Evolutionary conservation across 2,797 vertebrate species (phyloP).

Genomic region (Muscicapa comitata): DNA sequence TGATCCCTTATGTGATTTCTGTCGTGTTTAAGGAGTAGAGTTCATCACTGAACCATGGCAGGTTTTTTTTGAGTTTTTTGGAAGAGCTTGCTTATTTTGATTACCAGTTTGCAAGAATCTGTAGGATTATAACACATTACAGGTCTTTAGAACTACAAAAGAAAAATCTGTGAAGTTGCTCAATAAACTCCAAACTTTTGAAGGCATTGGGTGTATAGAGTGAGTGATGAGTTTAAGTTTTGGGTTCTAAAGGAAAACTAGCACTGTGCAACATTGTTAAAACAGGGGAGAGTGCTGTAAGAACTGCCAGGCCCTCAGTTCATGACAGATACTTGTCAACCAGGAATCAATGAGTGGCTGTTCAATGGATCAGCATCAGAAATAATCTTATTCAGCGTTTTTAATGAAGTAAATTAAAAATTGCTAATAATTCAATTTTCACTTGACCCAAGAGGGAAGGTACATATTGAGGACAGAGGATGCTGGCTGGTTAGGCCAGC

Average conservation of each 20-base stretch:
- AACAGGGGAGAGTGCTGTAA: not conserved
- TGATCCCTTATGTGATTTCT: not conserved
- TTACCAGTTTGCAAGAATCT: not conserved
- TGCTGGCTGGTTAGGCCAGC: not conserved
- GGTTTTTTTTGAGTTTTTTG: not conserved
- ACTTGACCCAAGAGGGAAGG: not conserved
- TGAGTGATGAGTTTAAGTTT: not conserved
- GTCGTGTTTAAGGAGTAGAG: not conserved
- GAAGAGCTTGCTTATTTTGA: not conserved
- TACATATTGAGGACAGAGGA: rapidly evolving
- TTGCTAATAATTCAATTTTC: not conserved
- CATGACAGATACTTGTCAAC: not conserved
- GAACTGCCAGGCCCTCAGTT: not conserved
- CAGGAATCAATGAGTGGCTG: not conserved
- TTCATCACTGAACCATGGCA: not conserved
- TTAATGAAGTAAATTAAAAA: not conserved
- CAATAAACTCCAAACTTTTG: not conserved
- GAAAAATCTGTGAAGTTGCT: not conserved
- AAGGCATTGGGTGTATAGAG: not conserved
- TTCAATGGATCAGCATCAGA: not conserved
- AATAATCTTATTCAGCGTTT: not conserved
- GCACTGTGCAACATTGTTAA: not conserved
- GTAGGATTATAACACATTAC: not conserved
- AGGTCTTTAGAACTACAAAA: not conserved
- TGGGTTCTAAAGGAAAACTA: not conserved